phyloP scores from a whole-genome alignment of 1,140 invertebrate genomes.

The Leptinotarsa lineolata region DNA sequence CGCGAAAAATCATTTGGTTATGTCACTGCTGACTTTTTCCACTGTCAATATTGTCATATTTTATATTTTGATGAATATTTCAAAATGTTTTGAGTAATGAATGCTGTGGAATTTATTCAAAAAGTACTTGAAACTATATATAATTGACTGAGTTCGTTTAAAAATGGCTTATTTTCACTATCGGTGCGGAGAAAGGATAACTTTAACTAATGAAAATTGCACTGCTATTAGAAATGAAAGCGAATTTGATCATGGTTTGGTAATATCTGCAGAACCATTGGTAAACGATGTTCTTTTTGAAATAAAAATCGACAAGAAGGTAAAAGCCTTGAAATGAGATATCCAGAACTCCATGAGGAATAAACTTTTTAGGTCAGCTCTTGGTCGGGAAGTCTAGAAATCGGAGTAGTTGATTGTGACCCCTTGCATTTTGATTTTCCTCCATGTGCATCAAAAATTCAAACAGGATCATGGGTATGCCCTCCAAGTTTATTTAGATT shows the following conservation, averaged over 20 bases:
- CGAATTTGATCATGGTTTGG: conserved; percentile 82
- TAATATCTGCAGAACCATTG: conserved; percentile 82
- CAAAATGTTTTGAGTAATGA: too few relatives aligned
- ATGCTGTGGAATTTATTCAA: background rate
- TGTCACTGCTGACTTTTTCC: too few relatives aligned
- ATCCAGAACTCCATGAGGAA: background rate
- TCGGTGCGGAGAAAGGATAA: conserved; percentile 78
- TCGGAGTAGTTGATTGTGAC: conserved; percentile 85
- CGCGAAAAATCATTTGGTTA: too few relatives aligned
- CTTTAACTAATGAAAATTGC: conserved; percentile 77
- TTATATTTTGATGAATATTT: too few relatives aligned
- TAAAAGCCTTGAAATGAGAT: conserved; percentile 50
- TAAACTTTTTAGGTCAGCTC: conserved; percentile 65
- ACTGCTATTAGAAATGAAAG: conserved; percentile 79
- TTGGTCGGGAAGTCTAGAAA: conserved; percentile 91
- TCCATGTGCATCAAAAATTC: conserved; percentile 81
- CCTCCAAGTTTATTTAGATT: background rate
- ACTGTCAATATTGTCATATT: too few relatives aligned
- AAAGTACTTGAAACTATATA: background rate
- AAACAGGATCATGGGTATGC: conserved; percentile 82
- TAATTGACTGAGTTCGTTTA: background rate
- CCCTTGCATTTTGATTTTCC: conserved; percentile 81
- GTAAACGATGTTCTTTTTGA: conserved; percentile 85
- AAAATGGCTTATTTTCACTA: conserved; percentile 70
- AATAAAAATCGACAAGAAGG: conserved; percentile 87